phyloP scores from a whole-genome alignment of 92 coral and sea anemone genomes.

The Scolanthus callimorphus region DNA sequence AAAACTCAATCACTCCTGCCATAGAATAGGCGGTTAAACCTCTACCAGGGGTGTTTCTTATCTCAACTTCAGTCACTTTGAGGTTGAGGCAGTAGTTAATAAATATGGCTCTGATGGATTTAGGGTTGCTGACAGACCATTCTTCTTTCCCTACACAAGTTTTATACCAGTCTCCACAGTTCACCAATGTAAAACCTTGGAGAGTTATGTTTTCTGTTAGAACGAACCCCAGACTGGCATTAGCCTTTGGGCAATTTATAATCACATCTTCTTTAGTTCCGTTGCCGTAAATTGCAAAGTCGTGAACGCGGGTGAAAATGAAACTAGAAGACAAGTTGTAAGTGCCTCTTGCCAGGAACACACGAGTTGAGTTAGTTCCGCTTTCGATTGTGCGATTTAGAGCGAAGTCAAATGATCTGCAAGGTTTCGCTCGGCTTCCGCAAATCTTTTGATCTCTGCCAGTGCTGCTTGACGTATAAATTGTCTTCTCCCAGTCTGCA shows the following conservation, averaged over 20 bases:
- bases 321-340: slow-evolving; percentile 52
- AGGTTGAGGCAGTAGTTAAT: slow-evolving; percentile 78
- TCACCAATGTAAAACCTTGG: slow-evolving; percentile 39
- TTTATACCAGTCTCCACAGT: slow-evolving; percentile 77
- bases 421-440: slow-evolving; percentile 25
- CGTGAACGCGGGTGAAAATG: slow-evolving; percentile 32
- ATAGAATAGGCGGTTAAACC: slow-evolving; percentile 37
- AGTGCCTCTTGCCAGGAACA: slow-evolving; percentile 40
- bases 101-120: slow-evolving; percentile 58
- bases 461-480: slow-evolving; percentile 33
- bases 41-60: slow-evolving; percentile 46
- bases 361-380: slow-evolving; percentile 40
- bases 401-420: slow-evolving; percentile 63
- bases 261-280: slow-evolving; percentile 25
- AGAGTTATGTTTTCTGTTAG: slow-evolving; percentile 57
- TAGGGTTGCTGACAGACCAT: slow-evolving; percentile 25
- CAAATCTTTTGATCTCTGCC: slow-evolving; percentile 39
- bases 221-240: slow-evolving; percentile 68
- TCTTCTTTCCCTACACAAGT: slow-evolving; percentile 30
- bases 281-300: slow-evolving; percentile 58
- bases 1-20: slow-evolving; percentile 28
- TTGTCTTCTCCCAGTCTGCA: slow-evolving; percentile 15
- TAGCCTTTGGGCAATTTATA: slow-evolving; percentile 35
- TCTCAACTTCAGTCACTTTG: slow-evolving; percentile 27
- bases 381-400: slow-evolving; percentile 27